These are phyloP conservation scores for Camponotus vicinus DNA, from an alignment of 1,140 invertebrate species.

Conservation along the genomic window DNA sequence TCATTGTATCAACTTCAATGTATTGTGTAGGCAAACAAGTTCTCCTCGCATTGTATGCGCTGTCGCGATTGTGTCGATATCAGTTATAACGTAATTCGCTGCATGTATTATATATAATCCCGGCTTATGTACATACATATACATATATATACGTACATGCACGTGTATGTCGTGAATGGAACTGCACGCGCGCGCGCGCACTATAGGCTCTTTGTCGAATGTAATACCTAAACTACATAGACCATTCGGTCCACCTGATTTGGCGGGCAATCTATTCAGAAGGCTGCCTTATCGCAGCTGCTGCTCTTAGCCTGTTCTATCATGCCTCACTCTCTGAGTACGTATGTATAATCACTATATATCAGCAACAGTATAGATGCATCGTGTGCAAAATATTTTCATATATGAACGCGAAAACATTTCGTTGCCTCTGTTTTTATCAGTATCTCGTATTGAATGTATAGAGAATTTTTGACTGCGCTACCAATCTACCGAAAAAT, in stretches of 20 bases:
- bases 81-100: constrained; percentile 46
- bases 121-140: constrained; percentile 5
- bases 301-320: constrained; percentile 47
- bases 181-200: neutral
- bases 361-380: neutral
- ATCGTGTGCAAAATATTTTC: neutral
- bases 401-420: neutral
- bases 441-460: neutral
- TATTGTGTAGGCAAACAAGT: neutral
- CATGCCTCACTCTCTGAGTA: constrained; percentile 26
- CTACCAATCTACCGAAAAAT: neutral
- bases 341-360: neutral
- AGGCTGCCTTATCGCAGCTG: constrained; percentile 54
- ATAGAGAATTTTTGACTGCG: neutral
- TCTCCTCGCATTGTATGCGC: neutral
- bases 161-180: constrained; percentile 38
- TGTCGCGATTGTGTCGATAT: constrained; percentile 37
- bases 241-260: constrained; percentile 54
- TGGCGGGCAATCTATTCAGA: constrained; percentile 60
- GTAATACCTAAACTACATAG: constrained; percentile 55
- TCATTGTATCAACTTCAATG: neutral
- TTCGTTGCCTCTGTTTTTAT: neutral
- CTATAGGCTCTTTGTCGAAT: constrained; percentile 42
- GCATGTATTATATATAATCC: constrained; percentile 9
- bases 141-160: constrained; percentile 11